These are phyloP conservation scores for Lasiurus cinereus DNA, from an alignment of 2,113 vertebrate genomes.

Conservation along the genomic window DNA sequence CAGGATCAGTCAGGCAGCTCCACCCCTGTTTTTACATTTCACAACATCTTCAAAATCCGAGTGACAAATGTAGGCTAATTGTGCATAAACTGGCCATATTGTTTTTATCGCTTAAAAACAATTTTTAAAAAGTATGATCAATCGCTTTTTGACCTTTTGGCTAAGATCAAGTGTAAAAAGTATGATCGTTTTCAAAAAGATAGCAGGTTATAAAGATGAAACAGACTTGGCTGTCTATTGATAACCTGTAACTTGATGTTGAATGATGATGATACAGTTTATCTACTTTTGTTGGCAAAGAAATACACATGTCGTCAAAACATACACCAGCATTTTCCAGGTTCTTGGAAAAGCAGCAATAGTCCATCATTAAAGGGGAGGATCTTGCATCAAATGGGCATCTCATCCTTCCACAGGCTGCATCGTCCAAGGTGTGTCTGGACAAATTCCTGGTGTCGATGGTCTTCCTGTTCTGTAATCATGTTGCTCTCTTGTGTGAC, in stretches of 20 bases:
- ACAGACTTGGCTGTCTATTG: neutral
- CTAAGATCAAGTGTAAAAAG: neutral
- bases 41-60: constrained; percentile 28
- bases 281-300: neutral
- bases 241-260: neutral
- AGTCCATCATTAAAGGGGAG: neutral
- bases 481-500: neutral
- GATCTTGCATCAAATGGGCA: neutral
- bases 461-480: neutral
- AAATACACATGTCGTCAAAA: neutral
- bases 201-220: neutral
- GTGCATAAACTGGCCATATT: neutral
- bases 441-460: neutral
- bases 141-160: too few relatives aligned
- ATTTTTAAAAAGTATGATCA: neutral
- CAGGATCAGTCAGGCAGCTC: too few relatives aligned
- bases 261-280: neutral
- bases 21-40: neutral
- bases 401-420: neutral
- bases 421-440: neutral
- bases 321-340: neutral
- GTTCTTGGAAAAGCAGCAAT: neutral
- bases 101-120: neutral
- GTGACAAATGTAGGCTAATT: neutral
- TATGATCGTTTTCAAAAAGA: neutral